These are phyloP conservation scores for Nematostella vectensis DNA, from an alignment of 92 coral and sea anemone genomes.

Conservation along the genomic window DNA sequence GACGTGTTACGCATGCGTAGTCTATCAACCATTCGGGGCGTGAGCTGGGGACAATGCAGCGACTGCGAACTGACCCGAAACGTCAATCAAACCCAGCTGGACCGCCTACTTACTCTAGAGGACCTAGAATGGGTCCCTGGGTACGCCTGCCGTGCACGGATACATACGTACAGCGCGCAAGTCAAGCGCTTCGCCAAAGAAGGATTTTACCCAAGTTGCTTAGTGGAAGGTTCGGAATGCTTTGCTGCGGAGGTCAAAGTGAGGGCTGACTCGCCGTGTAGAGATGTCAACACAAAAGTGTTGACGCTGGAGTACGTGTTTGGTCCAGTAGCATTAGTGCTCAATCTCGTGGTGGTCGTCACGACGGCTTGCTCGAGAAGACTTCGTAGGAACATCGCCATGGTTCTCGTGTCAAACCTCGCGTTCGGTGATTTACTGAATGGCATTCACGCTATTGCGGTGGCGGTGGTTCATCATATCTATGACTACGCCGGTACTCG, in stretches of 20 bases:
- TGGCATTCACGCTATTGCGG: conserved; percentile 40
- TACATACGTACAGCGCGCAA: conserved; percentile 15
- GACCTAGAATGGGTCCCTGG: conserved; percentile 48
- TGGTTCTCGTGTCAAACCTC: conserved; percentile 54
- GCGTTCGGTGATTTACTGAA: conserved; percentile 66
- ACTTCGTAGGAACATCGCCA: conserved; percentile 46
- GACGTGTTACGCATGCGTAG: conserved; percentile 23
- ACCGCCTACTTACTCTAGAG: conserved; percentile 3
- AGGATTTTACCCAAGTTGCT: conserved; percentile 57
- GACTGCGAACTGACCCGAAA: conserved; percentile 42
- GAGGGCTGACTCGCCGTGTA: conserved; percentile 53
- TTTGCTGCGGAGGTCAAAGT: conserved; percentile 31
- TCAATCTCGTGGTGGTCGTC: conserved; percentile 43
- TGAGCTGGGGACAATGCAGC: conserved; percentile 39
- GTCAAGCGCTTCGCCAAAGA: conserved; percentile 28
- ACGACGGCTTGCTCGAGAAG: conserved; percentile 35
- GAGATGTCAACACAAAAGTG: conserved; percentile 47
- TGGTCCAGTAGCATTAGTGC: conserved; percentile 48
- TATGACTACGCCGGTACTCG: conserved; percentile 49
- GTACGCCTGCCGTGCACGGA: conserved; percentile 49
- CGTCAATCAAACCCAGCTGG: conserved; percentile 18
- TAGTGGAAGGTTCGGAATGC: conserved; percentile 31
- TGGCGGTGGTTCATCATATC: conserved; percentile 34
- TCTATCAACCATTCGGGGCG: conserved; percentile 49
- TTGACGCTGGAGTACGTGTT: conserved; percentile 36